Evolutionary conservation across 2,888 invertebrate species (phyloP).

Genomic region (Coleophora flavipennella): DNA sequence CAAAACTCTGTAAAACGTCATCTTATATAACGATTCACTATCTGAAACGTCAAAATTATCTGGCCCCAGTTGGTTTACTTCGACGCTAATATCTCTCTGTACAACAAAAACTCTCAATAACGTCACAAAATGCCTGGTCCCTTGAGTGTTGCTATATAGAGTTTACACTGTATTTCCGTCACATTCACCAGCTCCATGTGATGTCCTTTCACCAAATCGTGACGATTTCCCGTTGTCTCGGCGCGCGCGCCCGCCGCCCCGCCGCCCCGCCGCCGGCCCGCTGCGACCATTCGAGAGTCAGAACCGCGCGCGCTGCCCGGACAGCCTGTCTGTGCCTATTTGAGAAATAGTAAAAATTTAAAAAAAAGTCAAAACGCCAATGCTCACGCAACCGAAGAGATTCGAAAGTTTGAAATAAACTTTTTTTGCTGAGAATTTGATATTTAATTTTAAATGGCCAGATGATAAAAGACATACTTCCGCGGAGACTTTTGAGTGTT

Average conservation of each 20-base stretch:
- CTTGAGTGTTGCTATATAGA: too few relatives aligned
- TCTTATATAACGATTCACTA: too few relatives aligned
- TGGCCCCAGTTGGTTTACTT: too few relatives aligned
- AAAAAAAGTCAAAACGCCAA: slow-evolving; percentile 1
- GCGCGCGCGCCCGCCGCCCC: slow-evolving; percentile 1
- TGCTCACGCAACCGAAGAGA: slow-evolving; percentile 4
- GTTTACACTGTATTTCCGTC: not conserved
- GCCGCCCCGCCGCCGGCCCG: too few relatives aligned
- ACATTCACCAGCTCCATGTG: slow-evolving; percentile 27
- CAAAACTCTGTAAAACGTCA: not conserved
- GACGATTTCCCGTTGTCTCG: slow-evolving; percentile 38
- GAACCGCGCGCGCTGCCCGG: too few relatives aligned
- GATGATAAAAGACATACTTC: slow-evolving; percentile 6
- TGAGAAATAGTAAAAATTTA: slow-evolving; percentile 1
- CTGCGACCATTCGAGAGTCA: too few relatives aligned
- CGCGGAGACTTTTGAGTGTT: slow-evolving; percentile 4
- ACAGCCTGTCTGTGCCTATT: too few relatives aligned
- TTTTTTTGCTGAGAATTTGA: slow-evolving; percentile 1
- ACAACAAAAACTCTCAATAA: too few relatives aligned
- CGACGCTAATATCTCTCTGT: too few relatives aligned
- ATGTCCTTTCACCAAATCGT: slow-evolving; percentile 37
- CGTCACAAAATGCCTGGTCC: too few relatives aligned
- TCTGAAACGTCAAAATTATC: too few relatives aligned
- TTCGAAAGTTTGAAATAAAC: slow-evolving; percentile 8
- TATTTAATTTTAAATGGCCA: slow-evolving; percentile 4